phyloP scores from a whole-genome alignment of 2,888 invertebrate species.

The Leptinotarsa rubiginosa region DNA sequence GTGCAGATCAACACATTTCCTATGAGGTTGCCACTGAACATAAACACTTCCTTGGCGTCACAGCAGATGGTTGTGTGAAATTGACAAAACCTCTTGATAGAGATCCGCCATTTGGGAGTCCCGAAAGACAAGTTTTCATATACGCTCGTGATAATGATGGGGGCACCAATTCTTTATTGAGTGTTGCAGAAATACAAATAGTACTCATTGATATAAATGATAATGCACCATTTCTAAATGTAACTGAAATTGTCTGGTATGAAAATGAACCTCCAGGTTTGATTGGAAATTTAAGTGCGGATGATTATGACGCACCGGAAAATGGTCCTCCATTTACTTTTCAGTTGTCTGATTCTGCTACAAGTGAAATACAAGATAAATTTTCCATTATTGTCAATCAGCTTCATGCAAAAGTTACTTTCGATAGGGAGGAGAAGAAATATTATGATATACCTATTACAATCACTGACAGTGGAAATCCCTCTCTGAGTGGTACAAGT shows the following conservation, averaged over 20 bases:
- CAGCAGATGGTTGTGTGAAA: constrained; percentile 80
- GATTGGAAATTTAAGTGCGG: constrained; percentile 76
- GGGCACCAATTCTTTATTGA: constrained; percentile 73
- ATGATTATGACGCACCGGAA: constrained; percentile 83
- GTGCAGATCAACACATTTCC: constrained; percentile 81
- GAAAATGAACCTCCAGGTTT: constrained; percentile 78
- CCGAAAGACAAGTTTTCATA: constrained; percentile 80
- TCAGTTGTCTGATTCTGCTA: constrained; percentile 74
- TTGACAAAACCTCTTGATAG: constrained; percentile 85
- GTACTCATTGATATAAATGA: constrained; percentile 89
- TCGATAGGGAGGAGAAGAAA: constrained; percentile 90
- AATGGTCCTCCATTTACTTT: constrained; percentile 91
- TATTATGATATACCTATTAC: constrained; percentile 89
- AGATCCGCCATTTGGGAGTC: constrained; percentile 88
- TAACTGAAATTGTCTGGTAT: constrained; percentile 84
- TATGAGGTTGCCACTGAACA: constrained; percentile 81
- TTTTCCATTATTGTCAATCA: constrained; percentile 76
- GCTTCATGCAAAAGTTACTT: constrained; percentile 78
- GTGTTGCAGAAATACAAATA: constrained; percentile 76
- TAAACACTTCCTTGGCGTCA: constrained; percentile 77
- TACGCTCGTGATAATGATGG: constrained; percentile 84
- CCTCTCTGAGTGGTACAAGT: constrained; percentile 81
- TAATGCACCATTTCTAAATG: constrained; percentile 89
- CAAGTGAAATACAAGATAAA: constrained; percentile 76
- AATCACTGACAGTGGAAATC: constrained; percentile 87